Evolutionary conservation across 2,888 invertebrate genomes (phyloP).

Genomic region (Drosophila histrio): DNA sequence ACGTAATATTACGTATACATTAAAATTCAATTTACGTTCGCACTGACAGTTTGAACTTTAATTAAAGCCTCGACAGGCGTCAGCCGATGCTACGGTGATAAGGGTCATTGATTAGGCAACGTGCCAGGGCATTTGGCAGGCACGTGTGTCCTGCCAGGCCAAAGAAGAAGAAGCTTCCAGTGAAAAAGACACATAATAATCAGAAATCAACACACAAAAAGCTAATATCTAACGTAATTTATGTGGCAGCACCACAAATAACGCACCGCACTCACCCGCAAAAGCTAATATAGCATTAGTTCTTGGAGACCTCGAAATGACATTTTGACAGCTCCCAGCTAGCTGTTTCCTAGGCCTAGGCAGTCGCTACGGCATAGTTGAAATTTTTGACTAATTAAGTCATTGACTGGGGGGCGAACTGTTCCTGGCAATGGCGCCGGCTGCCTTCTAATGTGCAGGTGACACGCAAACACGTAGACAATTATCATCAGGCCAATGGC

Average conservation of each 20-base stretch:
- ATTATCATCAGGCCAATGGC: slow-evolving; percentile 50
- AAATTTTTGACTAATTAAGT: slow-evolving; percentile 73
- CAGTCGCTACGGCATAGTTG: slow-evolving; percentile 37
- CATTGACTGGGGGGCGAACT: slow-evolving; percentile 37
- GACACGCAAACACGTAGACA: slow-evolving; percentile 73
- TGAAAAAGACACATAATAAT: slow-evolving; percentile 43
- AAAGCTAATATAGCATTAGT: slow-evolving; percentile 36
- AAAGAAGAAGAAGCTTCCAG: background rate
- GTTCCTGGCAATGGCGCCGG: slow-evolving; percentile 6
- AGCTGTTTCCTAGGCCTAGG: background rate
- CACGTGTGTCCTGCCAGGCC: slow-evolving; percentile 43
- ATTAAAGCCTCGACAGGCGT: slow-evolving; percentile 54
- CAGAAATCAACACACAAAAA: slow-evolving; percentile 51
- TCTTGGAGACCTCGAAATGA: slow-evolving; percentile 21
- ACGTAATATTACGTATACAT: slow-evolving; percentile 53
- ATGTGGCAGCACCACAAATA: slow-evolving; percentile 29
- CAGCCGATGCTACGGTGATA: slow-evolving; percentile 29
- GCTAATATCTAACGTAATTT: slow-evolving; percentile 57
- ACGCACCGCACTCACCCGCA: slow-evolving; percentile 2
- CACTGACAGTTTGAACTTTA: slow-evolving; percentile 67
- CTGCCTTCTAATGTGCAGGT: slow-evolving; percentile 48
- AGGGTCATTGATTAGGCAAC: slow-evolving; percentile 70
- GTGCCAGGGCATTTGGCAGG: slow-evolving; percentile 41
- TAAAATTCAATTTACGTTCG: slow-evolving; percentile 70
- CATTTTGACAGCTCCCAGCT: slow-evolving; percentile 43